phyloP scores from a whole-genome alignment of 2,888 invertebrate genomes.

The Drosophila longiperda region DNA sequence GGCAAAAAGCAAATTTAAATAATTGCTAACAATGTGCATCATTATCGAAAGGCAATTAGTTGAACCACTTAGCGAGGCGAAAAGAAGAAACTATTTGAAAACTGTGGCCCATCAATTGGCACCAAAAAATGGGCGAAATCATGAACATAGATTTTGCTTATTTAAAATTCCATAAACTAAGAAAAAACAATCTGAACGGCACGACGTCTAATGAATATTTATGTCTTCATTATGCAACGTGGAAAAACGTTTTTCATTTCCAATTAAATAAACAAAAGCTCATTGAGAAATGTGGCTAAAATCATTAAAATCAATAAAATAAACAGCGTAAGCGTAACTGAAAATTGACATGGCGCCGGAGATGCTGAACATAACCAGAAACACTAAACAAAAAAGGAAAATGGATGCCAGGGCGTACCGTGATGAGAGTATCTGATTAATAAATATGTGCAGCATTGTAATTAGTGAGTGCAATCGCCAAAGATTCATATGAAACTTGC shows the following conservation, averaged over 20 bases:
- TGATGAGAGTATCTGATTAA: slow-evolving; percentile 36
- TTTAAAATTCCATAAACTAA: slow-evolving; percentile 76
- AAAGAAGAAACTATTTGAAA: slow-evolving; percentile 27
- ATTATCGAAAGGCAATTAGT: slow-evolving; percentile 48
- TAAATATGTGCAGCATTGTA: slow-evolving; percentile 34
- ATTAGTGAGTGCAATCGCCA: slow-evolving; percentile 37
- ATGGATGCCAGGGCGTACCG: slow-evolving; percentile 34
- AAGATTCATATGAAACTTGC: slow-evolving; percentile 24
- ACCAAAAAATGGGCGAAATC: slow-evolving; percentile 31
- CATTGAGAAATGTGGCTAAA: slow-evolving; percentile 65
- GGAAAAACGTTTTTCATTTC: slow-evolving; percentile 60
- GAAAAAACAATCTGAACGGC: slow-evolving; percentile 48
- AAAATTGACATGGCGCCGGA: slow-evolving; percentile 65
- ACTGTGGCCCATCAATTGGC: slow-evolving; percentile 48
- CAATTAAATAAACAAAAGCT: slow-evolving; percentile 61
- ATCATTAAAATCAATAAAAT: slow-evolving; percentile 80
- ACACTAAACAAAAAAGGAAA: slow-evolving; percentile 35
- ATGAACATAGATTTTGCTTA: slow-evolving; percentile 49
- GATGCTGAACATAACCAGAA: slow-evolving; percentile 40
- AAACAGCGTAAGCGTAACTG: slow-evolving; percentile 60
- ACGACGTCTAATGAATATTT: slow-evolving; percentile 68
- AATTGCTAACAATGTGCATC: slow-evolving; percentile 51
- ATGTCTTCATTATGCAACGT: slow-evolving; percentile 70
- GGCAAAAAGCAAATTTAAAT: slow-evolving; percentile 17
- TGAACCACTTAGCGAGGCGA: slow-evolving; percentile 37